phyloP scores from a whole-genome alignment of 2,797 vertebrate genomes.

The Loriculus beryllinus region DNA sequence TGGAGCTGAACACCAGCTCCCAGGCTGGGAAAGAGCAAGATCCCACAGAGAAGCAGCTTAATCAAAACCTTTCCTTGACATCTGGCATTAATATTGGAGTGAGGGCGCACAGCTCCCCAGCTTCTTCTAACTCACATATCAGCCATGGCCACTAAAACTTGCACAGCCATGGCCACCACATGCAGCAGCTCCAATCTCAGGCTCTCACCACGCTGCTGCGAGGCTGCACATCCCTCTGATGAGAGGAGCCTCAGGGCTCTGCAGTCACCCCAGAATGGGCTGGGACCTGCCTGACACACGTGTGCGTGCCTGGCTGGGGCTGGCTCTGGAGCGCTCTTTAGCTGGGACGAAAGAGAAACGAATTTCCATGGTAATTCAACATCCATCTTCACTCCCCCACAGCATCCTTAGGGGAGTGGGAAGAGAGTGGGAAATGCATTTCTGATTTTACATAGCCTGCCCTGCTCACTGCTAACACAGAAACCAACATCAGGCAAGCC shows the following conservation, averaged over 20 bases:
- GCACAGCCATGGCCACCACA: neutral
- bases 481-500: neutral
- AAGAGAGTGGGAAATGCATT: slow-evolving; percentile 4
- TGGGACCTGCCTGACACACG: neutral
- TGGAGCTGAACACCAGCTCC: neutral
- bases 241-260: neutral
- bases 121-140: neutral
- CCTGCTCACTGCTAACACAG: neutral
- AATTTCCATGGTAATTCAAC: neutral
- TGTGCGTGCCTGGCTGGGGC: neutral
- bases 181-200: neutral
- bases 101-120: neutral
- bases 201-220: rapidly evolving
- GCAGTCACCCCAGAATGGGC: neutral
- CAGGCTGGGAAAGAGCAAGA: slow-evolving; percentile 23
- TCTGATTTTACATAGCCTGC: slow-evolving; percentile 11
- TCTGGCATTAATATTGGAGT: slow-evolving; percentile 49
- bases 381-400: neutral
- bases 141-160: neutral
- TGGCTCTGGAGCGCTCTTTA: neutral
- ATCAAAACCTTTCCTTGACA: slow-evolving; percentile 56
- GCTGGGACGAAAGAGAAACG: neutral
- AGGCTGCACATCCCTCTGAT: neutral
- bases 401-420: neutral
- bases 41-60: neutral